Base-by-base conservation (phyloP, 2,797 vertebrate species). In the Periparus ater region DNA sequence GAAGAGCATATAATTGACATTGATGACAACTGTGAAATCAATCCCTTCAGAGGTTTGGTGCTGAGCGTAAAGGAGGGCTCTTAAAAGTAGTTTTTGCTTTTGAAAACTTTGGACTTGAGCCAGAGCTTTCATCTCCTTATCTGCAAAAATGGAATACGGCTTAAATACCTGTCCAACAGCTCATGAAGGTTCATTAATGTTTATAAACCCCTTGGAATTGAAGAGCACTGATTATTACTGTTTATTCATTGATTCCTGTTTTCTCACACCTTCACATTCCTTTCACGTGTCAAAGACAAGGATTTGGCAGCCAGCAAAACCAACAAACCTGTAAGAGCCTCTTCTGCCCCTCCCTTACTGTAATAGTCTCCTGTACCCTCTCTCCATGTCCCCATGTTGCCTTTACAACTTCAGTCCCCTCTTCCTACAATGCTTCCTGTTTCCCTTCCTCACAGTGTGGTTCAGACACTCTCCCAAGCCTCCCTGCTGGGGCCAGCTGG, bases 41-140 rank as follows among this genome's bases (percentile, higher is more conserved):
- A 20, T 58, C 70, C 50, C 44, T 80, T 89, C 27, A 25, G 76
- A 80, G 66, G 48, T 83, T 81, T 93, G 47, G 47, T 74, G 54
- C 57, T 74, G 36, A 58, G 65, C 0, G 0, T 79, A 47, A 88
- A 81, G 54, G 20, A 60, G 42, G 38, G 40, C 47, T 94, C 80
- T 90, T 82, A 94, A 79, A 94, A 96, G 73, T 36, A 88, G 55
- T 80, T 86, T 86, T 71, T 91, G 44, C 71, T 87, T 94, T 89
- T 95, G 67, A 85, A 91, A 96, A 93, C 77, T 65, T 73, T 95
- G 94, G 91, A 90, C 71, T 74, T 94, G 32, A 89, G 85, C 94
- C 93, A 96, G 71, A 82, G 80, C 88, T 96, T 96, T 95, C 77
- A 95, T 95, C 88, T 95, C 44, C 88, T 96, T 95, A 94, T 95